Evolutionary conservation across 2,888 invertebrate species (phyloP), one percentile per base, ranked within the genome.

Genomic region (Ptilodon capucinus): DNA sequence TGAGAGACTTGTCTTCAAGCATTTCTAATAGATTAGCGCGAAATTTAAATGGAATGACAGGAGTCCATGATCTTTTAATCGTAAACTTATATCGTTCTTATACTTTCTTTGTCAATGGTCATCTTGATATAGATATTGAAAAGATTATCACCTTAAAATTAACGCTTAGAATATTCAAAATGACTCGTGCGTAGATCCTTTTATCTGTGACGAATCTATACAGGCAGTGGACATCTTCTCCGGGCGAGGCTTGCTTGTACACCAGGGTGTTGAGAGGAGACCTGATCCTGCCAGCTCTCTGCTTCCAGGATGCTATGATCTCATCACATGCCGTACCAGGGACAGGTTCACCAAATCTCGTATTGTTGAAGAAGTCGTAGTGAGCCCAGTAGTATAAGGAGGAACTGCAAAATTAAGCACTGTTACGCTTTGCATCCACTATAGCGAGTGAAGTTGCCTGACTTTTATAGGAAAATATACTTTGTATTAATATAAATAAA

Each of bases 331-430:
- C 93, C 0, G 96, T 97, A 16, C 94, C 95, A 0, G 93, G 93
- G 0, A 97, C 95, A 0, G 96, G 95, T 57, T 96, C 96, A 0
- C 97, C 97, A 58, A 95, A 95, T 43, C 95, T 94, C 0, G 96
- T 97, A 70, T 97, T 97, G 81, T 97, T 97, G 87, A 97, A 97
- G 91, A 97, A 97, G 74, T 97, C 97, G 74, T 97, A 97, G 76
- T 97, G 97, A 0, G 97, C 97, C 97, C 97, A 97, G 79, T 97
- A 97, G 84, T 97, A 97, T 11, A 98, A 91, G 0, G 97, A 97
- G n/a, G 97, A 97, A 0, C 94, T 94, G 77, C 2, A 65, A 67
- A 2, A 21, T 42, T 49, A 4, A 19, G 7, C 2, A 5, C n/a
- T 38, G 19, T 38, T 11, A n/a, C n/a, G n/a, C n/a, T n/a, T n/a